phyloP scores from a whole-genome alignment of 2,113 vertebrate species.

The Centropristis striata region DNA sequence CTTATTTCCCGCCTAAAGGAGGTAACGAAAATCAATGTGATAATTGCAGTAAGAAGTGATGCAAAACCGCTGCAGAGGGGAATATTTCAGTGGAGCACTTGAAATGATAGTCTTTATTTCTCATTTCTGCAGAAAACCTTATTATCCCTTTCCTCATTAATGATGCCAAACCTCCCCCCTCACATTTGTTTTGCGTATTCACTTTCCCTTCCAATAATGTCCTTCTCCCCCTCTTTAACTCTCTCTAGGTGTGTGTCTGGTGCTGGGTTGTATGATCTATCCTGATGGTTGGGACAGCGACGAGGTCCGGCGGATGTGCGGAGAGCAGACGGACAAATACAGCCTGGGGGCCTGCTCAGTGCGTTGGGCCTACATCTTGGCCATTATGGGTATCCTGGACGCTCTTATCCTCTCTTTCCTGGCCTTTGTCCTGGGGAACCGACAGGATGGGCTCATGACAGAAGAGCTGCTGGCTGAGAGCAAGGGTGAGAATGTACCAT shows the following conservation, averaged over 20 bases:
- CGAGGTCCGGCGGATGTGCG: slow-evolving; percentile 94
- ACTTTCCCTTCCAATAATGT: not conserved
- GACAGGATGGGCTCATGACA: slow-evolving; percentile 96
- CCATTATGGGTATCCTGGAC: slow-evolving; percentile 96
- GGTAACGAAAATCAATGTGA: slow-evolving; percentile 33
- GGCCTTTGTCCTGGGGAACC: slow-evolving; percentile 97
- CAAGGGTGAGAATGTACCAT: slow-evolving; percentile 89
- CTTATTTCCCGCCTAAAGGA: not conserved
- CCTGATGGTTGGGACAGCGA: slow-evolving; percentile 98
- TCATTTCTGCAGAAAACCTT: slow-evolving; percentile 16
- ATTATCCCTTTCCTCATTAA: slow-evolving; percentile 31
- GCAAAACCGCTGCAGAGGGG: not conserved
- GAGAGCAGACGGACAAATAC: slow-evolving; percentile 97
- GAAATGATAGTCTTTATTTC: slow-evolving; percentile 7
- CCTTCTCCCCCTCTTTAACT: not conserved
- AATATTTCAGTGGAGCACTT: not conserved
- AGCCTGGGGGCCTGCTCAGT: slow-evolving; percentile 95
- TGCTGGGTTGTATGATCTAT: slow-evolving; percentile 97
- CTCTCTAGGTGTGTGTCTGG: slow-evolving; percentile 91
- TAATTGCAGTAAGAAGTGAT: slow-evolving; percentile 19
- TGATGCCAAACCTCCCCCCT: not conserved
- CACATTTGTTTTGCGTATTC: not conserved
- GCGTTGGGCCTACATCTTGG: slow-evolving; percentile 97
- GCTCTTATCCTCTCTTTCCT: slow-evolving; percentile 97
- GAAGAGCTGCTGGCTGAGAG: slow-evolving; percentile 97